These are phyloP conservation scores for Ambastaia sidthimunki DNA, from an alignment of 2,797 vertebrate species.

Conservation along the genomic window DNA sequence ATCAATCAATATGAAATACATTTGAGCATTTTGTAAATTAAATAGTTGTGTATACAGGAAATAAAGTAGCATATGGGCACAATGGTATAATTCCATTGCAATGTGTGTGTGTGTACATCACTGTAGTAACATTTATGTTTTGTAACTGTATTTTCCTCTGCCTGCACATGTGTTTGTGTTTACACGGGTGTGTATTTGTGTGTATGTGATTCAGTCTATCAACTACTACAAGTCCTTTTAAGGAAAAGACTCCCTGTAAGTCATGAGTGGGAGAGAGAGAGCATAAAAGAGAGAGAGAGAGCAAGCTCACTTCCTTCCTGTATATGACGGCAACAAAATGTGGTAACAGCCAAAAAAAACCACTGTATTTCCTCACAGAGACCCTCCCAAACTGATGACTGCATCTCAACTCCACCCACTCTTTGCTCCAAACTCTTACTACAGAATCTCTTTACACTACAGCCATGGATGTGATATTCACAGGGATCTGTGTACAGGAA, in stretches of 20 bases:
- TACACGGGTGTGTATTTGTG: neutral
- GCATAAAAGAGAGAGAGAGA: neutral
- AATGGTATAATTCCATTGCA: neutral
- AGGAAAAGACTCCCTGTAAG: constrained; percentile 29
- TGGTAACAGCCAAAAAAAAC: constrained; percentile 66
- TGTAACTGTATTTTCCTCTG: neutral
- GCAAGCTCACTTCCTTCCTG: constrained; percentile 60
- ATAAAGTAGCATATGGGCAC: neutral
- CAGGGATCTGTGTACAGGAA: neutral
- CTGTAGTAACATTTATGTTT: neutral
- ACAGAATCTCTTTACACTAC: neutral
- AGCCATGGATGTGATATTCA: neutral
- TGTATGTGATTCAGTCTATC: constrained; percentile 7
- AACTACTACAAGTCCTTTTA: constrained; percentile 43
- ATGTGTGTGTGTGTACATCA: neutral
- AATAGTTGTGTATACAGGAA: neutral
- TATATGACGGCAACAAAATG: constrained; percentile 45
- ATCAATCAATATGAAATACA: too few species aligned
- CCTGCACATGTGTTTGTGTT: constrained; percentile 22
- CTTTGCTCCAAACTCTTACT: neutral
- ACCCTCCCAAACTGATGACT: neutral
- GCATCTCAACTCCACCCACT: neutral
- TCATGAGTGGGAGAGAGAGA: neutral
- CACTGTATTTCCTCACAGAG: constrained; percentile 28
- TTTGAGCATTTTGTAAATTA: neutral